Conservation (phyloP, 2,797 vertebrate species). For the Pangasius larnaudii region DNA sequence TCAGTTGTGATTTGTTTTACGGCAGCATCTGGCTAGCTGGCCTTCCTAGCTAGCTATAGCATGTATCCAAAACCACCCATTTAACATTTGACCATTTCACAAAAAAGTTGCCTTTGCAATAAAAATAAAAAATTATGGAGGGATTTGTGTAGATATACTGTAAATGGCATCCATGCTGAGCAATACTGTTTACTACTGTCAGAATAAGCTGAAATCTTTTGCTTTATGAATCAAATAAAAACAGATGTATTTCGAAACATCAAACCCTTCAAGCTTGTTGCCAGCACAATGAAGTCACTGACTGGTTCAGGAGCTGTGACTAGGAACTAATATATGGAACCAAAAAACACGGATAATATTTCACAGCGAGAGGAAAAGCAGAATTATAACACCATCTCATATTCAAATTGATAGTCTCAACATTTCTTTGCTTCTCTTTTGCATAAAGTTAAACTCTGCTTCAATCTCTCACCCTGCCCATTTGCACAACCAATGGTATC, state of each 20-base stretch:
- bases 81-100: no score
- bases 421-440: neutral
- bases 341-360: no score
- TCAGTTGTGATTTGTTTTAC: neutral
- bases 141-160: neutral
- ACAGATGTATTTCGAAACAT: neutral
- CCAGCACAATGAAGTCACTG: neutral
- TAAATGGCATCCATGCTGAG: neutral
- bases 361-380: neutral
- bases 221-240: neutral
- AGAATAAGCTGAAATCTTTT: neutral
- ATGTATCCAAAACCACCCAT: neutral
- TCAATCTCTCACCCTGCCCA: neutral
- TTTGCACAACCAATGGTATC: neutral
- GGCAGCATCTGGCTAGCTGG: neutral
- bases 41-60: neutral
- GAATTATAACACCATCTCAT: neutral
- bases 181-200: neutral
- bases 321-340: no score
- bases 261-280: neutral
- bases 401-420: neutral
- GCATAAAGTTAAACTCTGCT: neutral
- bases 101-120: neutral
- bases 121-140: neutral
- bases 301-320: no score